Base-by-base conservation (phyloP, 2,113 vertebrate species). In the Mystacornis crossleyi region DNA sequence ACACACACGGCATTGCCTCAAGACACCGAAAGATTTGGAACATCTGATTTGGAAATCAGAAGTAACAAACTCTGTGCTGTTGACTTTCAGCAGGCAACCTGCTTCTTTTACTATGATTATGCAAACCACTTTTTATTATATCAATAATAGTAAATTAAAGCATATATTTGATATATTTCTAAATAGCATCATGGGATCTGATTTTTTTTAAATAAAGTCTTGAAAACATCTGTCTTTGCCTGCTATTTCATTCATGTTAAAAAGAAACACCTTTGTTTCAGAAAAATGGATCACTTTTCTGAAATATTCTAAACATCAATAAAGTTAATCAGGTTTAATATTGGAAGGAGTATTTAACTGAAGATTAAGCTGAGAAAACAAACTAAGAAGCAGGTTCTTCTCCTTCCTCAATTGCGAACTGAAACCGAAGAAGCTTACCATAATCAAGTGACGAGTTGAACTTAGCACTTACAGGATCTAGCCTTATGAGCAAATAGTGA, bases 291-390 rank as follows among this genome's bases (percentile, higher is more conserved):
- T 54, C 65, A 28, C 77, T 80, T 89, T 38, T 34, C 57, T 57
- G 20, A 79, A 78, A 82, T 74, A 58, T 77, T 93, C 82, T 93
- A 97, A 93, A 94, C 74, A 94, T 97, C 96, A 96, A 93, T 97
- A 96, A 96, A 97, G 57, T 42, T 97, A 94, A 97, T 95, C 86
- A 97, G 88, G 75, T 80, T 97, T 95, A 95, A 95, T 92, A 88
- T 69, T 92, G 91, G 94, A 97, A 90, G 91, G 65, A 93, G 70
- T 95, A 95, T 97, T 97, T 96, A 97, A 97, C 95, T 86, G 95
- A 98, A 98, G 85, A 96, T 97, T 92, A 97, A 88, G 61, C 94
- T 89, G 91, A 91, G 85, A 97, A 97, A 97, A 96, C 96, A 97
- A 96, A 96, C 93, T 90, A 19, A 93, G 90, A 89, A 93, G 34